These are phyloP conservation scores for Meta bourneti DNA, from an alignment of 2,888 invertebrate genomes.

Conservation along the genomic window DNA sequence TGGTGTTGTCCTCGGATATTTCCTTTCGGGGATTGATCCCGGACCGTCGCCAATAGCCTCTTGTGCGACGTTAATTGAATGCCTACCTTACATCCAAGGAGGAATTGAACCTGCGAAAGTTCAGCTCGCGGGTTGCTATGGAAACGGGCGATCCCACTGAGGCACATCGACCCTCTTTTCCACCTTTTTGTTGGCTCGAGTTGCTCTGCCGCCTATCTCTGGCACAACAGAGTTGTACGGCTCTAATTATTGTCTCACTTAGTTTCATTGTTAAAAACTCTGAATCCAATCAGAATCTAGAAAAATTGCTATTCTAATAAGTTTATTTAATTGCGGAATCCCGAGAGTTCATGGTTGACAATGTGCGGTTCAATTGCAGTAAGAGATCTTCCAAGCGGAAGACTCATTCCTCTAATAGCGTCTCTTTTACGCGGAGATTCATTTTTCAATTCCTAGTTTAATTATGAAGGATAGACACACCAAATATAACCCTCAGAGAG, in stretches of 20 bases:
- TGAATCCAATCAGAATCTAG: background rate
- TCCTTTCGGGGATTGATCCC: too few species aligned
- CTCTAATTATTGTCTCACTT: background rate
- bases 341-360: background rate
- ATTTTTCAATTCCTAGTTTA: background rate
- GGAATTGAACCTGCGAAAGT: too few species aligned
- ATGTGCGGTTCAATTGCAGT: background rate
- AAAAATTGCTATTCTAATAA: background rate
- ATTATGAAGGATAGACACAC: background rate
- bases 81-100: too few species aligned
- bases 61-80: too few species aligned
- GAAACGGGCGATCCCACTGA: too few species aligned
- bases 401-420: background rate
- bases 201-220: too few species aligned
- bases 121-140: too few species aligned
- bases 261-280: background rate
- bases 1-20: too few species aligned
- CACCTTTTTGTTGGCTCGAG: too few species aligned
- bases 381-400: background rate
- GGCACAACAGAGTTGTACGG: too few species aligned
- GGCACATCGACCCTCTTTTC: too few species aligned
- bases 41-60: too few species aligned
- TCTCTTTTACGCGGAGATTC: background rate
- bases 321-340: background rate
- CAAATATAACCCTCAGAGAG: background rate